Evolutionary conservation across 2,113 vertebrate genomes (phyloP).

Genomic region (Halcyon senegalensis): DNA sequence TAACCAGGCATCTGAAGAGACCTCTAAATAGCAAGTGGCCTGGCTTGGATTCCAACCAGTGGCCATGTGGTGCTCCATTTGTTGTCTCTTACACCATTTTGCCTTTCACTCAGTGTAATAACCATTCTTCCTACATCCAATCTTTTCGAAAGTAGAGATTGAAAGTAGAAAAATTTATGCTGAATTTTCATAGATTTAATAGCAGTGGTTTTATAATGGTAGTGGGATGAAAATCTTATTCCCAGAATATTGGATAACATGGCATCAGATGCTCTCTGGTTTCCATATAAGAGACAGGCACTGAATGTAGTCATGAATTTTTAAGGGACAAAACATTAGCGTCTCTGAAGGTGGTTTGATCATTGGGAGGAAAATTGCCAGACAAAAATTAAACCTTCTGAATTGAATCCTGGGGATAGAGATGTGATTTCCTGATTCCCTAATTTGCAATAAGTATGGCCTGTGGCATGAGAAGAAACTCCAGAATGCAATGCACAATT

Average conservation of each 20-base stretch:
- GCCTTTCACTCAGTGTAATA: background rate
- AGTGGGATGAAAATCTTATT: conserved; percentile 35
- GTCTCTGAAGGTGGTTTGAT: conserved; percentile 6
- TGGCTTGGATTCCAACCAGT: background rate
- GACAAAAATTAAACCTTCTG: conserved; percentile 39
- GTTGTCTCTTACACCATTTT: background rate
- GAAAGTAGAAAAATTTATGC: background rate
- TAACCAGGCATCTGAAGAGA: background rate
- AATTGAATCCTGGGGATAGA: conserved; percentile 24
- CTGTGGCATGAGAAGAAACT: conserved; percentile 17
- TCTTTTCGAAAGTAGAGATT: background rate
- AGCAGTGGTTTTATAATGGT: background rate
- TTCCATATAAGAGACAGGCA: background rate
- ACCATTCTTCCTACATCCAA: background rate
- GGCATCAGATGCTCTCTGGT: background rate
- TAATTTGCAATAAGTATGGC: background rate
- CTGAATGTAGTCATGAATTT: conserved; percentile 7
- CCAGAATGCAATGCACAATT: conserved; percentile 4
- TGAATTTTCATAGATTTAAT: conserved; percentile 15
- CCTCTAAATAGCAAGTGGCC: background rate
- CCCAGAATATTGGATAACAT: background rate
- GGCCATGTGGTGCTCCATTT: background rate
- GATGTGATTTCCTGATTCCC: conserved; percentile 37
- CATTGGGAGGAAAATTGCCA: conserved; percentile 10
- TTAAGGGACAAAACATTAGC: conserved; percentile 7